These are phyloP conservation scores for Cynocephalus volans DNA, from an alignment of 2,113 vertebrate species.

Conservation along the genomic window DNA sequence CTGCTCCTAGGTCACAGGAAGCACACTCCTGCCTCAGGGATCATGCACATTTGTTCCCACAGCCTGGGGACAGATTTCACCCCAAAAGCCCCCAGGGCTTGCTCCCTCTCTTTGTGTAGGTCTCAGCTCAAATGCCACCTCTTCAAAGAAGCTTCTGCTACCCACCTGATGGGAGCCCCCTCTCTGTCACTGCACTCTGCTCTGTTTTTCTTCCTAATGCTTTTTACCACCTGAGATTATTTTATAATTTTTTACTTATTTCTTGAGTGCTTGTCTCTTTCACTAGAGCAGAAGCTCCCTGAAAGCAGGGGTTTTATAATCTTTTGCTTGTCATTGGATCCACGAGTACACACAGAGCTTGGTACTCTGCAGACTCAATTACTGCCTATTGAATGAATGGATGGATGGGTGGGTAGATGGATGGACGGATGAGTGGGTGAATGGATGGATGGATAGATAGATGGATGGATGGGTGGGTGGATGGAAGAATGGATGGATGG, in stretches of 20 bases:
- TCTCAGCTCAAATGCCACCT: not conserved
- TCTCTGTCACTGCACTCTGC: accelerated
- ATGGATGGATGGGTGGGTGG: no score
- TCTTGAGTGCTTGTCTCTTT: not conserved
- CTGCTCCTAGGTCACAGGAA: no score
- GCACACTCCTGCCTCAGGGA: not conserved
- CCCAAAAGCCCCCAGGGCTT: not conserved
- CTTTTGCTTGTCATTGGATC: not conserved
- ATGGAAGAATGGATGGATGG: no score
- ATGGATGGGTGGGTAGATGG: not conserved
- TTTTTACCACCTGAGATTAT: not conserved
- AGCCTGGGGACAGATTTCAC: not conserved
- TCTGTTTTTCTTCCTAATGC: not conserved
- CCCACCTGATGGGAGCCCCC: accelerated
- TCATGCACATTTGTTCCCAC: not conserved
- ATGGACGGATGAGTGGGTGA: no score
- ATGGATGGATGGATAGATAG: no score
- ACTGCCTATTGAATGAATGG: not conserved
- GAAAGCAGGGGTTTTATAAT: not conserved
- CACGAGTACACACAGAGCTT: not conserved
- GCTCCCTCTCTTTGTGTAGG: not conserved
- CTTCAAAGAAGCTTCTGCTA: not conserved
- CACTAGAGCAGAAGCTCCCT: not conserved
- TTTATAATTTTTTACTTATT: not conserved
- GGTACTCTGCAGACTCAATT: not conserved